Percentiles rank a stretch among this genome's conserved stretches.
phyloP scores from a whole-genome alignment of 2,797 vertebrate genomes.

The Enteromius fasciolatus region DNA sequence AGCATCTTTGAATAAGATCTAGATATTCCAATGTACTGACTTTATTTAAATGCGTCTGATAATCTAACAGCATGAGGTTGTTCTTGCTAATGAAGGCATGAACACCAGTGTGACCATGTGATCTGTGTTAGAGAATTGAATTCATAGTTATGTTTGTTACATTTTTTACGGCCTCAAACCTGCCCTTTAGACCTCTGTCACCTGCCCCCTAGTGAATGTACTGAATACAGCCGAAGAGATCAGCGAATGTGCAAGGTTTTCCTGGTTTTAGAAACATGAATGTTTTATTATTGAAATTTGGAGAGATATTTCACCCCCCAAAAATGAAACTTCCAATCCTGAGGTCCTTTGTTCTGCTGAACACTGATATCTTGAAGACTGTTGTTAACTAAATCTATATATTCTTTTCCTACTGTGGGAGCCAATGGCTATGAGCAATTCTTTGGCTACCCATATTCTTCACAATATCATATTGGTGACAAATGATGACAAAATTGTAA shows the following conservation, averaged over 20 bases:
- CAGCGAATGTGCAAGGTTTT: not conserved
- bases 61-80: not conserved
- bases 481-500: not conserved
- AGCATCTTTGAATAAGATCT: not conserved
- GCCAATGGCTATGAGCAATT: not conserved
- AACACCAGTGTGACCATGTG: not conserved
- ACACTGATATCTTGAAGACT: not conserved
- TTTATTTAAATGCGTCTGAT: conserved; percentile 6
- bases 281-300: not conserved
- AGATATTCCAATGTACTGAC: not conserved
- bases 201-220: not conserved
- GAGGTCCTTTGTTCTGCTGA: not conserved
- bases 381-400: not conserved
- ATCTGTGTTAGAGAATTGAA: not conserved
- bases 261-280: not conserved
- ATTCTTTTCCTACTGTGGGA: not conserved
- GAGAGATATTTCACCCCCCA: not conserved
- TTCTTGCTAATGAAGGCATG: not conserved
- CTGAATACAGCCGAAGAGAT: not conserved
- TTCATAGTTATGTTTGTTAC: too few species aligned
- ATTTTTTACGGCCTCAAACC: not conserved
- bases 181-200: not conserved
- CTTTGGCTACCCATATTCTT: not conserved
- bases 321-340: not conserved
- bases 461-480: not conserved